phyloP scores from a whole-genome alignment of 1,140 invertebrate genomes.

The Diploscapter pachys region DNA sequence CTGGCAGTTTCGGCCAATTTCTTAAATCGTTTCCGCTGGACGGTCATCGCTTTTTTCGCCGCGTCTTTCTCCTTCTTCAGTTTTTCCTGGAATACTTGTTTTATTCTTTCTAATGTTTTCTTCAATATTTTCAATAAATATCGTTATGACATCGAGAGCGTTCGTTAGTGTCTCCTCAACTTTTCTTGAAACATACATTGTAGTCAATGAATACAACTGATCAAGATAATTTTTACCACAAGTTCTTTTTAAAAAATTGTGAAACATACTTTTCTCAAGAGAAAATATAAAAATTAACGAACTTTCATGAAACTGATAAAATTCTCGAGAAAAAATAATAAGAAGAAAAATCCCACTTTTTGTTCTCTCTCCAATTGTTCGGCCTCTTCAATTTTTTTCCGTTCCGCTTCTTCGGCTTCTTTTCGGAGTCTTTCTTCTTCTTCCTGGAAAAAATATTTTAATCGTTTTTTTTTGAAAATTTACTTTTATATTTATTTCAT shows the following conservation, averaged over 20 bases:
- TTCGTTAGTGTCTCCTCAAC: constrained; percentile 11
- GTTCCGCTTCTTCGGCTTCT: constrained; percentile 57
- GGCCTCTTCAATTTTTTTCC: constrained; percentile 13
- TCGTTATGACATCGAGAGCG: background rate
- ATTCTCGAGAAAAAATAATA: background rate
- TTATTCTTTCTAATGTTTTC: background rate
- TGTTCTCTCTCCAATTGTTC: background rate
- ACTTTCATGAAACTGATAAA: background rate
- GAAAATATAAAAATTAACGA: too few species aligned
- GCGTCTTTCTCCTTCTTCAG: constrained; percentile 26
- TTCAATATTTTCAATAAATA: background rate
- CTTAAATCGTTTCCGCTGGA: constrained; percentile 25
- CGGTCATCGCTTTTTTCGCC: constrained; percentile 26
- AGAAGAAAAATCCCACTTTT: background rate
- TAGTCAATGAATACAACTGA: background rate
- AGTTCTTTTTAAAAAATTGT: too few species aligned
- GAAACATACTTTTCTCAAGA: too few species aligned
- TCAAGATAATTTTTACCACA: background rate
- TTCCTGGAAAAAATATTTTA: too few species aligned
- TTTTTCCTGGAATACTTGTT: constrained; percentile 1
- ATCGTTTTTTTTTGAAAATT: constrained; percentile 60
- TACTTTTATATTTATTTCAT: too few species aligned
- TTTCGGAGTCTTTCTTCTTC: constrained; percentile 53
- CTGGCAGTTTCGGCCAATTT: constrained; percentile 27
- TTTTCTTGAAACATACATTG: background rate